phyloP scores from a whole-genome alignment of 2,888 invertebrate genomes.

The Iphiclides podalirius region DNA sequence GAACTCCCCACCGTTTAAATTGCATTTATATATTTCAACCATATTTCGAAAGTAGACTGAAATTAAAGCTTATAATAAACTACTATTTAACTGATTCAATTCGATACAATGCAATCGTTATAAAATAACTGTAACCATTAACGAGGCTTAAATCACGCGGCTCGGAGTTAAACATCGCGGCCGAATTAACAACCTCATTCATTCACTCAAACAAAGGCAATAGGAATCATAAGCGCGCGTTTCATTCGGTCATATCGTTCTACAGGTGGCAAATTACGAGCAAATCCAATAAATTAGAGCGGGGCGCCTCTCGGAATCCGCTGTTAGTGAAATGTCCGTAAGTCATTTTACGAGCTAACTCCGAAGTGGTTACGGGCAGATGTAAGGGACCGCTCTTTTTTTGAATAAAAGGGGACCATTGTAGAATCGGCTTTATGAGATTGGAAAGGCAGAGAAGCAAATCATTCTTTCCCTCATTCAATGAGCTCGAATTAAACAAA shows the following conservation, averaged over 20 bases:
- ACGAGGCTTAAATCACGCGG: too few species aligned
- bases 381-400: slow-evolving; percentile 10
- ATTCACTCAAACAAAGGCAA: slow-evolving; percentile 14
- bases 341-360: slow-evolving; percentile 25
- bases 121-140: too few species aligned
- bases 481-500: too few species aligned
- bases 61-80: too few species aligned
- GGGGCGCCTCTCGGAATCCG: slow-evolving; percentile 51
- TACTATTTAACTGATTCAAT: too few species aligned
- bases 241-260: slow-evolving; percentile 47
- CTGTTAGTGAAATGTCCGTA: slow-evolving; percentile 34
- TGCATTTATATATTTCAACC: too few species aligned
- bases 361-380: slow-evolving; percentile 23
- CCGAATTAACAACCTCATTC: slow-evolving; percentile 5
- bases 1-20: too few species aligned
- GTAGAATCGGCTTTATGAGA: slow-evolving; percentile 10
- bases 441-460: neutral
- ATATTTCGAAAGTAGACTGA: too few species aligned
- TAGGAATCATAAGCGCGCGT: slow-evolving; percentile 23
- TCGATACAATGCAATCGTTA: too few species aligned
- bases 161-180: too few species aligned
- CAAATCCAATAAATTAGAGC: slow-evolving; percentile 64
- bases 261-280: slow-evolving; percentile 71
- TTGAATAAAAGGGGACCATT: slow-evolving; percentile 24
- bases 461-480: too few species aligned